Percentiles rank a stretch among this genome's conserved stretches.
These are phyloP conservation scores for Trissolcus brochymenae DNA, from an alignment of 2,888 invertebrate species.

Conservation along the genomic window DNA sequence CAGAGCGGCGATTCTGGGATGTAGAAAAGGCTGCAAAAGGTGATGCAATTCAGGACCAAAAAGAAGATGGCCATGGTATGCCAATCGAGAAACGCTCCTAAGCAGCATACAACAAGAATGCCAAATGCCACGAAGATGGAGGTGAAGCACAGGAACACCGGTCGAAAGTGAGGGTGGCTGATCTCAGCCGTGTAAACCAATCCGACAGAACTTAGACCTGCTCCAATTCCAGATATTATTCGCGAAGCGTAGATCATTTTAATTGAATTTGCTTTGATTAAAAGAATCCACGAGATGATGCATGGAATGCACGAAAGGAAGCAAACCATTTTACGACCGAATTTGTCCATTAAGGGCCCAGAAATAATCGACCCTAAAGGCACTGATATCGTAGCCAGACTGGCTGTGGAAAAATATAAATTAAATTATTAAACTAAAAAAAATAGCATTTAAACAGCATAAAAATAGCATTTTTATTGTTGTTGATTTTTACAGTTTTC, in stretches of 20 bases:
- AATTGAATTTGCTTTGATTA: slow-evolving; percentile 75
- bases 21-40: slow-evolving; percentile 72
- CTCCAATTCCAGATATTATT: slow-evolving; percentile 78
- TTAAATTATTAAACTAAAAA: too few species aligned
- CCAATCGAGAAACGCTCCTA: slow-evolving; percentile 78
- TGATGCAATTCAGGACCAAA: slow-evolving; percentile 70
- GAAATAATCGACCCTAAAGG: slow-evolving; percentile 78
- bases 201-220: slow-evolving; percentile 78
- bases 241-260: slow-evolving; percentile 78
- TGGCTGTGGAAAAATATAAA: slow-evolving; percentile 73
- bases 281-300: slow-evolving; percentile 77
- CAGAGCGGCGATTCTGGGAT: slow-evolving; percentile 81
- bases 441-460: too few species aligned
- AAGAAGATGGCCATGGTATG: slow-evolving; percentile 77
- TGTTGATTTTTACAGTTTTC: too few species aligned
- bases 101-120: slow-evolving; percentile 78
- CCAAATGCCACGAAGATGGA: slow-evolving; percentile 80
- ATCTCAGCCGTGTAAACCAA: slow-evolving; percentile 80
- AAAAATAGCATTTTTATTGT: too few species aligned
- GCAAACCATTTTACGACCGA: slow-evolving; percentile 78
- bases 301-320: slow-evolving; percentile 77
- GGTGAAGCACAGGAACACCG: slow-evolving; percentile 79
- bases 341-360: slow-evolving; percentile 79
- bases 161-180: slow-evolving; percentile 77
- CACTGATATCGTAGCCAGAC: slow-evolving; percentile 78